phyloP scores from a whole-genome alignment of 2,797 vertebrate genomes.

The Iguana delicatissima region DNA sequence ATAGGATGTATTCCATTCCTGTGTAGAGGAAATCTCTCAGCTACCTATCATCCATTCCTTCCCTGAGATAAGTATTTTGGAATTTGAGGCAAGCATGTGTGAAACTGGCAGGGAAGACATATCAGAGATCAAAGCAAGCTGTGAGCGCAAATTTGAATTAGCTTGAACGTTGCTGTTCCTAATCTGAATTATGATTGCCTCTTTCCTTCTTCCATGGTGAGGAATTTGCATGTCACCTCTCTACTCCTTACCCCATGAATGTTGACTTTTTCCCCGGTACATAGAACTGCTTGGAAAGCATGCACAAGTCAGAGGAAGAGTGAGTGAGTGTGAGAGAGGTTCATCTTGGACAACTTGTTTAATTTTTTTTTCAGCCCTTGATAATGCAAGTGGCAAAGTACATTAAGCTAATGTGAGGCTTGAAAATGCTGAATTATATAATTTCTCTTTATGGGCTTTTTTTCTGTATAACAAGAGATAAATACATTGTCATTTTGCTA shows the following conservation, averaged over 20 bases:
- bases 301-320: not conserved
- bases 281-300: not conserved
- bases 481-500: slow-evolving; percentile 16
- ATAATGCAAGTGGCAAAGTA: not conserved
- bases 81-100: no score
- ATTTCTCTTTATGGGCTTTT: not conserved
- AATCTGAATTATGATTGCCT: not conserved
- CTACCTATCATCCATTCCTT: no score
- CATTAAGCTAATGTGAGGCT: not conserved
- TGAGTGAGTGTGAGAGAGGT: slow-evolving; percentile 30
- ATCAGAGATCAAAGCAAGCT: not conserved
- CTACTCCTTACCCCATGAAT: not conserved
- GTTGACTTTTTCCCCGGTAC: not conserved
- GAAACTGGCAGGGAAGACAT: no score
- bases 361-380: slow-evolving; percentile 25
- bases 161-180: not conserved
- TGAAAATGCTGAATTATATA: slow-evolving; percentile 29
- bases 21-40: not conserved
- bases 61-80: not conserved
- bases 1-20: not conserved
- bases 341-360: slow-evolving; percentile 40
- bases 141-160: not conserved
- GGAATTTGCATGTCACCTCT: not conserved
- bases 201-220: not conserved
- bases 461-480: not conserved